Conservation (phyloP, 2,888 invertebrate species). For the Hedya salicella region DNA sequence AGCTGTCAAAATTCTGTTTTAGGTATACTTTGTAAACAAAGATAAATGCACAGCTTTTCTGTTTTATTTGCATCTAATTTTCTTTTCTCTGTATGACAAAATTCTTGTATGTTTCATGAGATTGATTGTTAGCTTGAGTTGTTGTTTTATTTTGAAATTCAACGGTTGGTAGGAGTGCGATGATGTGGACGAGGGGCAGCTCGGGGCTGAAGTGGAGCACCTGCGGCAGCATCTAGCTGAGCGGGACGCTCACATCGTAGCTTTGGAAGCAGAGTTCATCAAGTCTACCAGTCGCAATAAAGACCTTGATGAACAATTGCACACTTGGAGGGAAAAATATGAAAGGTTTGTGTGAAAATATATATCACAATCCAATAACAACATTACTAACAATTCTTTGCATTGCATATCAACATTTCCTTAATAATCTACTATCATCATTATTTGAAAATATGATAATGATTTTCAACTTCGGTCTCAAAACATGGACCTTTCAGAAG, state of each 20-base stretch:
- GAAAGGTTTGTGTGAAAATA: constrained; percentile 84
- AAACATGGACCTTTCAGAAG: too few relatives aligned
- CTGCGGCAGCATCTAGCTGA: constrained; percentile 92
- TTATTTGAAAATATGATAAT: too few relatives aligned
- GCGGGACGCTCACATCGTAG: constrained; percentile 92
- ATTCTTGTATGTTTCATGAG: constrained; percentile 22
- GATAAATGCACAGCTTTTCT: constrained; percentile 55
- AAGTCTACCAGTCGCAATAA: constrained; percentile 91
- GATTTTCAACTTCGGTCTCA: too few relatives aligned
- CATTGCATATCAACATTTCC: too few relatives aligned
- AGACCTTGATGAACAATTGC: constrained; percentile 92
- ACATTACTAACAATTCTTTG: too few relatives aligned
- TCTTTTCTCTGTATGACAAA: constrained; percentile 32
- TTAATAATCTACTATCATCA: too few relatives aligned
- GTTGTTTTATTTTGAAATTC: constrained; percentile 65
- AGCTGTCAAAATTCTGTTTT: constrained; percentile 43
- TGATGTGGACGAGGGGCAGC: constrained; percentile 84
- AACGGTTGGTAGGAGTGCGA: constrained; percentile 75
- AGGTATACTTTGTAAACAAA: constrained; percentile 32
- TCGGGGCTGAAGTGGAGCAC: constrained; percentile 94
- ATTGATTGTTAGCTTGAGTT: constrained; percentile 26
- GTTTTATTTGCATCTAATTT: constrained; percentile 53
- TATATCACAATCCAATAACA: not conserved
- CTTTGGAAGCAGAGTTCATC: constrained; percentile 94
- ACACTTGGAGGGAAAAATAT: constrained; percentile 97